Evolutionary conservation across 2,888 invertebrate species (phyloP), one percentile per base, ranked within the genome.

Genomic region (Macrosiphum euphorbiae): DNA sequence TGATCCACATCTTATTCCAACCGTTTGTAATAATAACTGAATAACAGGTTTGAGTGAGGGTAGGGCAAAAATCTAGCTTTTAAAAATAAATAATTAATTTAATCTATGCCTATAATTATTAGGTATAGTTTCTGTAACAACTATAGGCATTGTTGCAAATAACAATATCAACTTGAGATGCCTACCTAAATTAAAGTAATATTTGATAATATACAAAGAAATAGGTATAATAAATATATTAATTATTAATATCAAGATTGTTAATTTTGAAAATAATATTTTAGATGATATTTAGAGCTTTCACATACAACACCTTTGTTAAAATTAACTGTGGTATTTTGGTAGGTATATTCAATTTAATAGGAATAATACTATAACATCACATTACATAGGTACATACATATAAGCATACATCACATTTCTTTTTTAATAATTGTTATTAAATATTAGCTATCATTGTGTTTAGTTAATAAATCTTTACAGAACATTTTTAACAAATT

Each of bases 351-450:
- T 88, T 50, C 0, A 50, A 50, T 35, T 92, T 58, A 35, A 86
- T 58, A 58, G 3, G 10, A 35, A 50, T 35, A 13, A 41, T n/a
- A 90, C 20, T 47, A 35, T 55, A 55, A 85, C 52, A 91, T 47
- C 86, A 86, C n/a, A 88, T 67, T 88, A 92, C 50, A 61, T 92
- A 92, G 55, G 85, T 92, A 92, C 67, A 88, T 92, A 92, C 87
- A 92, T 55, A 84, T 87, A 87, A 41, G 61, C 67, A 87, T 92
- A 92, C 55, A 55, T 84, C 26, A 92, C 26, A 86, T n/a, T 91
- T 85, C 47, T 61, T n/a, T 44, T 50, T 78, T 50, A 28, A 89
- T 67, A 26, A 24, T 61, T 89, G 47, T n/a, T 61, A 24, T 47
- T 67, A 20, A 78, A 78, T 78, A 78, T 78, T 35, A 3, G 20